Conservation (phyloP, 2,113 vertebrate genomes). For the Mustela lutreola region DNA sequence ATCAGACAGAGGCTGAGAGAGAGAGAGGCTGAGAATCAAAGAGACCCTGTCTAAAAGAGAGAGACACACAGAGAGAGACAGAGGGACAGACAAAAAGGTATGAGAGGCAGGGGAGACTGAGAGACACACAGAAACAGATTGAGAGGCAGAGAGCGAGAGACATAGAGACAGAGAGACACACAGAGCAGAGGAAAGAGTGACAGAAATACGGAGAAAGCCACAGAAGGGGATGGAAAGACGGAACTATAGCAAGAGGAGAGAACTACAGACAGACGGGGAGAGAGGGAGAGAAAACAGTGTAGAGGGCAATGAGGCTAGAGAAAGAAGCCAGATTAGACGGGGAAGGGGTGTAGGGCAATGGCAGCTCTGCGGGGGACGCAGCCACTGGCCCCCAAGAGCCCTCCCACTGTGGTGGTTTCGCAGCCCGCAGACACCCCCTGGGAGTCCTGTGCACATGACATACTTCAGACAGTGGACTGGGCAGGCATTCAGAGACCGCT, state of each 20-base stretch:
- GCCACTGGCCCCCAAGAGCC: neutral
- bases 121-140: neutral
- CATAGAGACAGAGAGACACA: neutral
- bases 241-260: neutral
- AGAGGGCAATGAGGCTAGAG: too few relatives aligned
- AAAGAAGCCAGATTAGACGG: too few relatives aligned
- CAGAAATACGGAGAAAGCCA: neutral
- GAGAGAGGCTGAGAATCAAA: neutral
- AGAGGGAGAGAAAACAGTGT: too few relatives aligned
- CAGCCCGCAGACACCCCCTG: neutral
- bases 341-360: too few relatives aligned
- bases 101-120: neutral
- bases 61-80: neutral
- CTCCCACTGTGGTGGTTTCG: neutral
- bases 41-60: neutral
- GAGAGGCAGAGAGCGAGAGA: neutral
- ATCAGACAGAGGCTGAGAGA: neutral
- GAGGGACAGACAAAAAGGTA: neutral
- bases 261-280: neutral
- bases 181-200: neutral
- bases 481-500: neutral
- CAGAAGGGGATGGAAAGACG: neutral
- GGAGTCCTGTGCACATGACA: neutral
- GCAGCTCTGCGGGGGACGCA: too few relatives aligned
- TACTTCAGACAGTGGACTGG: neutral